Base-by-base conservation (phyloP, 2,888 invertebrate genomes). In the Euplexia lucipara region DNA sequence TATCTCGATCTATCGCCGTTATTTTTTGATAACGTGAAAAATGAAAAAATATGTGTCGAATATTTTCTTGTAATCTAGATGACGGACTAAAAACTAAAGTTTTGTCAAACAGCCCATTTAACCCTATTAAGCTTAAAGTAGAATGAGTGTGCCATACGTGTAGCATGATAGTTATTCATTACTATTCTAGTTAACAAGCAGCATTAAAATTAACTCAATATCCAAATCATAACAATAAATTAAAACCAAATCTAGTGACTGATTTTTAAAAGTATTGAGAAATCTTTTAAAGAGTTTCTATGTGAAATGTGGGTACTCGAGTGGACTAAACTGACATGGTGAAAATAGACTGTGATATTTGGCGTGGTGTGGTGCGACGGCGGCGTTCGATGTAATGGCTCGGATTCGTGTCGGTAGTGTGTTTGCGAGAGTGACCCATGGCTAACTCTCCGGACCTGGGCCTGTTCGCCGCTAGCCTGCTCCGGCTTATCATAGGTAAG, bases 401-500 rank as follows among this genome's bases (percentile, higher is more conserved):
- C 78, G 83, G 83, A 84, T 82, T 87, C 82, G 83, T 87, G 87
- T 84, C 83, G 86, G 88, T 85, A 85, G 89, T 86, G 89, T 70
- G 82, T 75, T 81, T 84, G 86, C 89, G 85, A 87, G 85, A 86
- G 88, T 90, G 88, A 95, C 92, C 93, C 90, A 96, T 96, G 96
- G 96, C 96, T 95, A 95, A 95, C 88, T 92, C 96, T 84, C 94
- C 95, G 83, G 96, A 96, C 90, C 92, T 96, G 87, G 96, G 96
- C 88, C 93, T 96, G 89, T 90, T 96, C 83, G 95, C 93, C 79
- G 96, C 96, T 86, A 96, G 95, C 91, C 93, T 96, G 72, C 95
- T 96, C 78, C 95, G 96, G 93, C 96, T 96, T 78, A 96, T 96
- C 78, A 96, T 96, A 80, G 96, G 96, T 96, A 89, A 96, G 96